Evolutionary conservation across 2,888 invertebrate genomes (phyloP), one percentile per base, ranked within the genome.

Genomic region (Watsonalla binaria): DNA sequence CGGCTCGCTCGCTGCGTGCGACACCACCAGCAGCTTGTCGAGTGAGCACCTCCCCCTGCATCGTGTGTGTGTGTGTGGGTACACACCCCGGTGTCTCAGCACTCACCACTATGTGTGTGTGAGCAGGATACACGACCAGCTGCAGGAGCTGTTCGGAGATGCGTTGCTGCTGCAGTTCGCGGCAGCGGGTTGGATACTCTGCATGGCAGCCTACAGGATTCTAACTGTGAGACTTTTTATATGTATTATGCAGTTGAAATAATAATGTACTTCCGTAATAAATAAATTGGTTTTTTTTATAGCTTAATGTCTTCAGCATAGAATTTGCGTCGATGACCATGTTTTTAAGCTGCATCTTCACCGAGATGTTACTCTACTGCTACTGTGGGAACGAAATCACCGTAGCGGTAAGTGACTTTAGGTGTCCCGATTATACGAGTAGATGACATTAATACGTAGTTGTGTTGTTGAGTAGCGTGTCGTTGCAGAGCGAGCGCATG

Each of bases 331-430:
- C 92, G 7, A 90, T 92, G 85, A 72, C 82, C 0, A 74, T 92
- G 11, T 93, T 92, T 73, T 87, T 92, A 55, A 69, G 72, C 49
- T 92, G 92, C 67, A 92, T 93, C 70, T 74, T 92, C 14, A 80
- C 90, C 8, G 92, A 93, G 74, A 76, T 93, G 62, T 90, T 91
- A 60, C 74, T 92, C 0, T 92, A 92, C 70, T 93, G 93, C 70
- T 92, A 90, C 78, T 92, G 86, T 63, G 93, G 93, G 7, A 92
- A 92, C 66, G 92, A 92, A 68, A 84, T 92, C 5, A 85, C 90
- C 0, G 74, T 88, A 4, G 88, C 92, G 86, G 93, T 92, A 58
- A 24, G 24, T 24, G 24, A 24, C 24, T 24, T 24, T 24, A 24
- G 4, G 2, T 24, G 2, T 24, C 24, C 4, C 24, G 4, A 2